phyloP scores from a whole-genome alignment of 2,797 vertebrate species.

The Enteromius mattozi region DNA sequence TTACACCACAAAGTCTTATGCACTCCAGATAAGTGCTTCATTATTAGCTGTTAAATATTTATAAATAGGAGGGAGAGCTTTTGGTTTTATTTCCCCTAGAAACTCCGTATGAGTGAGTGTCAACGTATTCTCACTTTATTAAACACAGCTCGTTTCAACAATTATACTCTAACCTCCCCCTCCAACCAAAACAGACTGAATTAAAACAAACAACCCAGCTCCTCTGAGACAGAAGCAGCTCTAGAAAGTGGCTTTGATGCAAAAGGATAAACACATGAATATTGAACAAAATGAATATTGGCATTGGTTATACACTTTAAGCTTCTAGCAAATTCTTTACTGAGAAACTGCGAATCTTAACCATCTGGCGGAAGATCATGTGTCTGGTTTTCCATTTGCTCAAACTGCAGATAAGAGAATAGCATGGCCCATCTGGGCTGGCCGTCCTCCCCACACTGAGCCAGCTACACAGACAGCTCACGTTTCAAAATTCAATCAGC shows the following conservation, averaged over 20 bases:
- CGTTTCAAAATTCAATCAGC: conserved; percentile 36
- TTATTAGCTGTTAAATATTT: conserved; percentile 34
- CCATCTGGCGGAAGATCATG: conserved; percentile 50
- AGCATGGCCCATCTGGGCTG: conserved; percentile 8
- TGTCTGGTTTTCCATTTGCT: conserved; percentile 20
- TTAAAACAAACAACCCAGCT: conserved; percentile 40
- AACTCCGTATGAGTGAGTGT: not conserved
- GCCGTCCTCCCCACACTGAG: not conserved
- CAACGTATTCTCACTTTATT: conserved; percentile 24
- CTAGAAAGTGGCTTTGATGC: conserved; percentile 39
- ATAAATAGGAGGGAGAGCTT: conserved; percentile 24
- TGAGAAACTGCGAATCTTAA: conserved; percentile 30
- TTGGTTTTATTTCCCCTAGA: conserved; percentile 16
- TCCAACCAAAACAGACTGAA: conserved; percentile 41
- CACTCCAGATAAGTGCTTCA: conserved; percentile 39
- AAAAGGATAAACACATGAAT: conserved; percentile 36
- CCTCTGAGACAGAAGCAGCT: conserved; percentile 9
- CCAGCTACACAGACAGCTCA: conserved; percentile 27
- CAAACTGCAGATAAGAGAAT: conserved; percentile 23
- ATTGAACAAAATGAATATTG: conserved; percentile 47
- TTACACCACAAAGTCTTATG: conserved; percentile 17
- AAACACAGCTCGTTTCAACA: conserved; percentile 23
- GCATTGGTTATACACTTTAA: conserved; percentile 37
- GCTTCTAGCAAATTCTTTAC: conserved; percentile 36
- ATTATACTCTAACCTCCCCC: conserved; percentile 14